Evolutionary conservation across 2,113 vertebrate genomes (phyloP).

Genomic region (Ptyas mucosa): DNA sequence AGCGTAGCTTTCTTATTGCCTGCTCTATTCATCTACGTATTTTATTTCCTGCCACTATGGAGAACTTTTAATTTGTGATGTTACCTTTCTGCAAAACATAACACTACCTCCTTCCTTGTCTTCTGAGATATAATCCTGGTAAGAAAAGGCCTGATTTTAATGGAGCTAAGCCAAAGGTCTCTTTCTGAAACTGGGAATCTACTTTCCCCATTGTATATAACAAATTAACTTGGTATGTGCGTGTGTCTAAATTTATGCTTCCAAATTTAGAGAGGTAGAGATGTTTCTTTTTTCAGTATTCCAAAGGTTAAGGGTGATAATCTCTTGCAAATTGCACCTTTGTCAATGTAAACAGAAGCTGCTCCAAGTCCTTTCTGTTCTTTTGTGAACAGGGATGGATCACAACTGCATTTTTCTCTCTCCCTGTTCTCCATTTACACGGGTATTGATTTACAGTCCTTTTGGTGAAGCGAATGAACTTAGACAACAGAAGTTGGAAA

Average conservation of each 20-base stretch:
- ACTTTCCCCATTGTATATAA: not conserved
- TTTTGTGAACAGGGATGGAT: not conserved
- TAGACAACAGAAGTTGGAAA: not conserved
- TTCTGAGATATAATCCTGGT: not conserved
- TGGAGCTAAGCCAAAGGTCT: not conserved
- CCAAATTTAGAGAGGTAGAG: not conserved
- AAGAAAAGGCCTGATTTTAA: not conserved
- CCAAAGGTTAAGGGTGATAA: not conserved
- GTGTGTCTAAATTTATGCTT: not conserved
- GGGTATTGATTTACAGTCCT: conserved; percentile 2
- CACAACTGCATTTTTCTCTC: not conserved
- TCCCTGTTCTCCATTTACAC: not conserved
- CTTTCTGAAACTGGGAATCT: not conserved
- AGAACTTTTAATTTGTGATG: not conserved
- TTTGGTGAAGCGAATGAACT: conserved; percentile 26
- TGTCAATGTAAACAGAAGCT: not conserved
- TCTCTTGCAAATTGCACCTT: accelerated
- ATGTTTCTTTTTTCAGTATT: not conserved
- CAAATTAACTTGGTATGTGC: not conserved
- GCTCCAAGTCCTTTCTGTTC: not conserved
- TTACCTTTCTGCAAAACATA: not conserved
- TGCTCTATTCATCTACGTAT: not conserved
- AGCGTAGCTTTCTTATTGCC: not conserved
- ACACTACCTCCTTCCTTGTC: not conserved
- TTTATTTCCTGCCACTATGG: not conserved